These are phyloP conservation scores for Eleutherodactylus coqui DNA, from an alignment of 2,797 vertebrate genomes.

Conservation along the genomic window DNA sequence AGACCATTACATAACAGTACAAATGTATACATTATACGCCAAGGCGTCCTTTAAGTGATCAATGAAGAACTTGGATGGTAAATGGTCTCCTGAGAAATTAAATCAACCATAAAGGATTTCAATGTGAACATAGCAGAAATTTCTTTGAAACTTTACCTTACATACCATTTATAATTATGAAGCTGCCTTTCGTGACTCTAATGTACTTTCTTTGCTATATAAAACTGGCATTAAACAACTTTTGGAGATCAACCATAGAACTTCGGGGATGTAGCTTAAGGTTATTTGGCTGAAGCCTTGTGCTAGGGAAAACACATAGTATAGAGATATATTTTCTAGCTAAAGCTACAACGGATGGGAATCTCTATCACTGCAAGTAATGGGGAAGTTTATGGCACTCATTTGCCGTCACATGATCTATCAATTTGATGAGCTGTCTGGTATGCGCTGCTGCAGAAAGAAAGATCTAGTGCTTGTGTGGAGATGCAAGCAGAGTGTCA, in stretches of 20 bases:
- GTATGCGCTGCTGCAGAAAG: background rate
- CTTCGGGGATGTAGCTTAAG: slow-evolving; percentile 18
- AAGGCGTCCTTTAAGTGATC: slow-evolving; percentile 52
- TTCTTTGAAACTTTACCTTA: slow-evolving; percentile 57
- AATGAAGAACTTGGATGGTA: slow-evolving; percentile 38
- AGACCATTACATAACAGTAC: slow-evolving; percentile 38
- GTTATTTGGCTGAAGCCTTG: slow-evolving; percentile 12
- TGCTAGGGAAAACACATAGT: background rate
- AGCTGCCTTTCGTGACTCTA: slow-evolving; percentile 53
- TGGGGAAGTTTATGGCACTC: background rate
- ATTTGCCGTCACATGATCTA: slow-evolving; percentile 26
- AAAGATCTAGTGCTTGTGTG: slow-evolving; percentile 14
- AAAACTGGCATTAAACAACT: slow-evolving; percentile 64
- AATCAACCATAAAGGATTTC: slow-evolving; percentile 36
- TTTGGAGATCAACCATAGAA: slow-evolving; percentile 59
- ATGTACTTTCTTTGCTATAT: slow-evolving; percentile 61
- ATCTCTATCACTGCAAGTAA: slow-evolving; percentile 25
- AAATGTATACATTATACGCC: slow-evolving; percentile 49
- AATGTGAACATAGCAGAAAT: slow-evolving; percentile 53
- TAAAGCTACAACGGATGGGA: slow-evolving; percentile 2
- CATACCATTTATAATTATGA: slow-evolving; percentile 57
- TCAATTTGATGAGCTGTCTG: slow-evolving; percentile 19
- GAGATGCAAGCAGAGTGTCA: background rate
- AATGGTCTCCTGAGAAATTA: slow-evolving; percentile 59
- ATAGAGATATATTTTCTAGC: background rate